Evolutionary conservation across 2,113 vertebrate species (phyloP).

Genomic region (Dasypus novemcinctus): DNA sequence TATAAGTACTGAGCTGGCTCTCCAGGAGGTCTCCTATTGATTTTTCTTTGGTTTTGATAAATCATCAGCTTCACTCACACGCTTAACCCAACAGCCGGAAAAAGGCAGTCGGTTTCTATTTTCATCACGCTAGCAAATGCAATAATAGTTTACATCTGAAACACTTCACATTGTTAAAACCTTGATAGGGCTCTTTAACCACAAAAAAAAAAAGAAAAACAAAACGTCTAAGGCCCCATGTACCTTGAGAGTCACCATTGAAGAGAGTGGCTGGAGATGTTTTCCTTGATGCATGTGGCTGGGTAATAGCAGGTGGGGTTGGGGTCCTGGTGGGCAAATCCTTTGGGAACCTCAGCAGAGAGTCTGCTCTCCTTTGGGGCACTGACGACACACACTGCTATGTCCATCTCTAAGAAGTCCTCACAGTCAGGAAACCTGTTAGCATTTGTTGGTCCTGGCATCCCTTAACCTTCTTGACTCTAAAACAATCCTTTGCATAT

Average conservation of each 20-base stretch:
- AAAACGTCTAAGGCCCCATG: rapidly evolving
- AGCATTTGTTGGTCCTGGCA: rapidly evolving
- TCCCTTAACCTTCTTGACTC: background rate
- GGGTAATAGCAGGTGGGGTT: rapidly evolving
- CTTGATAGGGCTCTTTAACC: background rate
- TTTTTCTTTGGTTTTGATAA: rapidly evolving
- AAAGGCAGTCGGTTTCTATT: background rate
- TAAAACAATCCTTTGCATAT: rapidly evolving
- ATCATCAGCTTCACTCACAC: rapidly evolving
- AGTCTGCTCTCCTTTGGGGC: background rate
- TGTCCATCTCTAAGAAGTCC: no score
- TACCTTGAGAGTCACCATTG: rapidly evolving
- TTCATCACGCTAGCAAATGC: rapidly evolving
- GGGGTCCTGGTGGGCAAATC: rapidly evolving
- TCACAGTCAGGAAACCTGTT: rapidly evolving
- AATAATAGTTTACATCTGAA: background rate
- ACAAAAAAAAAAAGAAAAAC: background rate
- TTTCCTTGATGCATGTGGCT: rapidly evolving
- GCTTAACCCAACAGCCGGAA: rapidly evolving
- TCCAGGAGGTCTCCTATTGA: rapidly evolving
- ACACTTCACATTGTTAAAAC: no score
- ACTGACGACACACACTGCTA: rapidly evolving
- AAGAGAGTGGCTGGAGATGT: rapidly evolving
- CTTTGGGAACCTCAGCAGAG: background rate
- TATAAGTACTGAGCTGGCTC: rapidly evolving